Evolutionary conservation across 1,140 invertebrate genomes (phyloP), one percentile per base, ranked within the genome.

Genomic region (Bicyclus anynana): DNA sequence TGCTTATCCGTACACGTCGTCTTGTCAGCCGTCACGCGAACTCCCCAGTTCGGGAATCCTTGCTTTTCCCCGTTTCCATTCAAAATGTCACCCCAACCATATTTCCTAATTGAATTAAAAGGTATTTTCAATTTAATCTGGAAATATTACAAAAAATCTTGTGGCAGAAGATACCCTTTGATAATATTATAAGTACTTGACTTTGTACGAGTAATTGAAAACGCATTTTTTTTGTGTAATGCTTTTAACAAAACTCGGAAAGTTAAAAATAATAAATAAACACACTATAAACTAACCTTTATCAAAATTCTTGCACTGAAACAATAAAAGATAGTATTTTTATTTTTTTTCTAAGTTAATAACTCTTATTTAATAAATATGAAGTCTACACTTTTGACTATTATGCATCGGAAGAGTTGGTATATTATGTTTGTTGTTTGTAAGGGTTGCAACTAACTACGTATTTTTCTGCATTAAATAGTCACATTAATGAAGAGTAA

Each of bases 11-110:
- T 53, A 69, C 68, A 77, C 74, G 70, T 74, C 76, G 70, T 74
- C 76, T 79, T 80, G 84, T 84, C 80, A 84, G 69, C 77, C 80
- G 77, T 81, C 80, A 69, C 70, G 72, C 71, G 69, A 77, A 71
- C 67, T 70, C 70, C 61, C 70, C 62, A 67, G 62, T 68, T 65
- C 63, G 64, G 72, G 67, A 74, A 73, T 70, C 67, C 58, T 75
- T 78, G 65, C 53, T 72, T 74, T 73, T 69, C 67, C n/a, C 63
- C 67, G 56, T 65, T 59, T 62, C 57, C 51, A 56, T 51, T 23
- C 18, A 35, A 38, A 37, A 51, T 20, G n/a, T 51, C 48, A 21
- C 26, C 49, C 49, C 16, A 37, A 10, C 20, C 21, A 47, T 26
- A 47, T 47, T 26, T 47, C 23, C 44, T 47, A 47, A 47, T 47